Conservation (phyloP, 1,140 invertebrate species). For the Lepidostoma basale region DNA sequence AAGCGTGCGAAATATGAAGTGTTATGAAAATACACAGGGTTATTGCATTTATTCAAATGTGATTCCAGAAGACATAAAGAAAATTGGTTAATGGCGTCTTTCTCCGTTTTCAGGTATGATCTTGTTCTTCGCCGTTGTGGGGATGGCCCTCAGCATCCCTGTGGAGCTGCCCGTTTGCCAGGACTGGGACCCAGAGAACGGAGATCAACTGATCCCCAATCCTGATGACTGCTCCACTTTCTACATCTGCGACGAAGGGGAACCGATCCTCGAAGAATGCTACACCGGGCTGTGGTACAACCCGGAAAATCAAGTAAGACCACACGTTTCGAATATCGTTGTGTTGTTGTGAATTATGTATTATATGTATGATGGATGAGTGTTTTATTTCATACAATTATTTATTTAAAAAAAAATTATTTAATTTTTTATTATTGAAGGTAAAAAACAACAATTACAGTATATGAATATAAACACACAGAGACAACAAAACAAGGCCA, state of each 20-base stretch:
- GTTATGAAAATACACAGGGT: too few species aligned
- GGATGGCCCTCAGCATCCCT: neutral
- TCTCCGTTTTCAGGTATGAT: neutral
- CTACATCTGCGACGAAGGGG: constrained; percentile 49
- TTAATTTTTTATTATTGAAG: too few species aligned
- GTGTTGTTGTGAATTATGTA: too few species aligned
- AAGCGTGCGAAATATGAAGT: too few species aligned
- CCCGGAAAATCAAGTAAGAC: constrained; percentile 54
- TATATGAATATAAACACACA: too few species aligned
- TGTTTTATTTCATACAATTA: too few species aligned
- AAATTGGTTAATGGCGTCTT: neutral
- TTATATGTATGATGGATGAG: too few species aligned
- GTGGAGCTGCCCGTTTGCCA: neutral
- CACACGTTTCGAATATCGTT: too few species aligned
- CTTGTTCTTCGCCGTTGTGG: neutral
- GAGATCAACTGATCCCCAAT: neutral
- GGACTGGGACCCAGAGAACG: neutral
- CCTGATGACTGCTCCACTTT: constrained; percentile 27
- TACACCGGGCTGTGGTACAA: constrained; percentile 55
- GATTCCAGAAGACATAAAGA: neutral
- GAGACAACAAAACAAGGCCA: too few species aligned
- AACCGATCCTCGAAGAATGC: constrained; percentile 54
- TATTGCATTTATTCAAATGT: too few species aligned
- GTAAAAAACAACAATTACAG: too few species aligned
- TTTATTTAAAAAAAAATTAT: too few species aligned